phyloP scores from a whole-genome alignment of 2,888 invertebrate genomes.

The Taenaris catops region DNA sequence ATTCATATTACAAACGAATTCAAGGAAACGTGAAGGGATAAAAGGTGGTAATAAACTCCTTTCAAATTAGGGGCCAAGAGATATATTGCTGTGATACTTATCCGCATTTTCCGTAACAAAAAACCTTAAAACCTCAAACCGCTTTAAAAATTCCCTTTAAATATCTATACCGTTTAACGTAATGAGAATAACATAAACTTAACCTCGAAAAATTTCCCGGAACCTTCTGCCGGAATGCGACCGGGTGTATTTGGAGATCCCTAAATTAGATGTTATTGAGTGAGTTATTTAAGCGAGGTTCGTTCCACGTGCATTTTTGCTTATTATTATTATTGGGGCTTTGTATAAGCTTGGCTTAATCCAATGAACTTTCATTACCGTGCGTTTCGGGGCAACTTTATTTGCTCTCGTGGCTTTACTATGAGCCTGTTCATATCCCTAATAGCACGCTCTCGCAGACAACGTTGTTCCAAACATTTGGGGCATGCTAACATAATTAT shows the following conservation, averaged over 20 bases:
- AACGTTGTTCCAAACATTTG: conserved; percentile 42
- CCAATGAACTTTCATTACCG: conserved; percentile 75
- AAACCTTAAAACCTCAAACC: conserved; percentile 23
- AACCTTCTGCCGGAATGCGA: conserved; percentile 37
- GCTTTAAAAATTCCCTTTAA: conserved; percentile 32
- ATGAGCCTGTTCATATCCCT: conserved; percentile 58
- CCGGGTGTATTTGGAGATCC: conserved; percentile 34
- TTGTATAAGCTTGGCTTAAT: conserved; percentile 59
- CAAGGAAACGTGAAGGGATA: conserved; percentile 3
- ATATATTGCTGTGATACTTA: conserved; percentile 9
- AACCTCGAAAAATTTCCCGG: conserved; percentile 36
- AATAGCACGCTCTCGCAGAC: conserved; percentile 64
- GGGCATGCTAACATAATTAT: conserved; percentile 63
- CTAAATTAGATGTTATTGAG: conserved; percentile 70
- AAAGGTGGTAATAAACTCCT: conserved; percentile 9
- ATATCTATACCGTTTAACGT: conserved; percentile 52
- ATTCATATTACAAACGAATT: too few species aligned
- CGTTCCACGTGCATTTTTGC: conserved; percentile 73
- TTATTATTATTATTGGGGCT: conserved; percentile 72
- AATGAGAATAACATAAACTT: conserved; percentile 67
- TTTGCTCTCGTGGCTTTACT: conserved; percentile 61
- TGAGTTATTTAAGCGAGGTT: conserved; percentile 66
- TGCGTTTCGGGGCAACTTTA: conserved; percentile 67
- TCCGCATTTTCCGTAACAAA: conserved; percentile 6
- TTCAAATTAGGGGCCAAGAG: conserved; percentile 3